Percentiles rank a stretch among this genome's conserved stretches.
These are phyloP conservation scores for Paraplagusia blochii DNA, from an alignment of 2,113 vertebrate species.

Conservation along the genomic window DNA sequence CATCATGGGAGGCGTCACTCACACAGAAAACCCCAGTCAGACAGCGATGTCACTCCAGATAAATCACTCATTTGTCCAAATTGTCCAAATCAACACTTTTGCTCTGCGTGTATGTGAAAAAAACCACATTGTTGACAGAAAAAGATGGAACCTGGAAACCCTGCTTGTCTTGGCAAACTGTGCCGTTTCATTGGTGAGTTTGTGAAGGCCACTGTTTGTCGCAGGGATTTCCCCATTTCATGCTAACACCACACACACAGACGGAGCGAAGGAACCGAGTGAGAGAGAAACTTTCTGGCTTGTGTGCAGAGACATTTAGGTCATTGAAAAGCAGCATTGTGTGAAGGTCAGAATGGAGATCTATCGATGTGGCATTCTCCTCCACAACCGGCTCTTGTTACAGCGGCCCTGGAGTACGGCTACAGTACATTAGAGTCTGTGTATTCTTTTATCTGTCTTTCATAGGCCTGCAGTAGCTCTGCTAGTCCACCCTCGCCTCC, in stretches of 20 bases:
- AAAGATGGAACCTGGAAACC: slow-evolving; percentile 18
- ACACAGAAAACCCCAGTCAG: slow-evolving; percentile 37
- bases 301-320: slow-evolving; percentile 47
- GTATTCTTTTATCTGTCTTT: slow-evolving; percentile 9
- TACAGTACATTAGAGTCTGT: slow-evolving; percentile 28
- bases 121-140: slow-evolving; percentile 32
- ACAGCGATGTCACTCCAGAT: slow-evolving; percentile 23
- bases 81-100: slow-evolving; percentile 31
- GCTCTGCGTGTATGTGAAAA: slow-evolving; percentile 32
- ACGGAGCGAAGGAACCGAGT: neutral
- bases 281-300: slow-evolving; percentile 14
- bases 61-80: slow-evolving; percentile 12
- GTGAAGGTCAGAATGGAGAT: slow-evolving; percentile 65
- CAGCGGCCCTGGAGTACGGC: slow-evolving; percentile 39
- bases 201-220: slow-evolving; percentile 52
- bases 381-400: slow-evolving; percentile 60
- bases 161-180: slow-evolving; percentile 42
- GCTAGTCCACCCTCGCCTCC: neutral
- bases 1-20: slow-evolving; percentile 54
- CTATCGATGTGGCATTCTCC: slow-evolving; percentile 57
- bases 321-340: slow-evolving; percentile 68
- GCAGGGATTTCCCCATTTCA: slow-evolving; percentile 60
- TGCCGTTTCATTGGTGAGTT: slow-evolving; percentile 41
- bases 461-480: neutral
- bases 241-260: slow-evolving; percentile 4